phyloP scores from a whole-genome alignment of 2,888 invertebrate species.

The Luperina testacea region DNA sequence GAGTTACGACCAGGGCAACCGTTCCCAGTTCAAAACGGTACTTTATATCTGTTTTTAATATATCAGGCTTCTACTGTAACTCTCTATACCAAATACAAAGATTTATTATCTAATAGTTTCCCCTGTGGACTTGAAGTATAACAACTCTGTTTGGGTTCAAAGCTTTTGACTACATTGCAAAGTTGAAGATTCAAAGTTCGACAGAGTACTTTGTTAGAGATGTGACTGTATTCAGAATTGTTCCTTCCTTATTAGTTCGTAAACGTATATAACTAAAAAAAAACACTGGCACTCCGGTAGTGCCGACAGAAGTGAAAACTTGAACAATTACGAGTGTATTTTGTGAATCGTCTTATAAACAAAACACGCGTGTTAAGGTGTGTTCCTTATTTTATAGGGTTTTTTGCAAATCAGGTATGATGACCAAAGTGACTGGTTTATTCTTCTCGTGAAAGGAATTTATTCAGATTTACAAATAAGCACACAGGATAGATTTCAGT shows the following conservation, averaged over 20 bases:
- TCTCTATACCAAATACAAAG: too few species aligned
- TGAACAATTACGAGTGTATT: too few species aligned
- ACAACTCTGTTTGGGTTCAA: not conserved
- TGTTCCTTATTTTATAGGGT: too few species aligned
- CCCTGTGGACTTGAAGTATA: not conserved
- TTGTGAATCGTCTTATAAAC: too few species aligned
- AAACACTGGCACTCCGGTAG: too few species aligned
- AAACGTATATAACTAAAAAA: not conserved
- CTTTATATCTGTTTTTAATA: slow-evolving; percentile 54
- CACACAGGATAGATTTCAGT: too few species aligned
- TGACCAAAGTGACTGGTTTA: too few species aligned
- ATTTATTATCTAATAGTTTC: not conserved
- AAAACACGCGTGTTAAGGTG: too few species aligned
- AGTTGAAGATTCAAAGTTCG: slow-evolving; percentile 6
- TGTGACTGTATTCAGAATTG: not conserved
- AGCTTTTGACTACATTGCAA: slow-evolving; percentile 1
- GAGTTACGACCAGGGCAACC: slow-evolving; percentile 48
- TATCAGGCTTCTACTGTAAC: slow-evolving; percentile 31
- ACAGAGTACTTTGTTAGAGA: not conserved
- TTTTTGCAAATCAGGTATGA: too few species aligned
- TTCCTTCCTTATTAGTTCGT: not conserved
- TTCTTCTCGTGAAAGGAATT: too few species aligned
- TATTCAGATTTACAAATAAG: too few species aligned
- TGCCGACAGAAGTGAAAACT: too few species aligned
- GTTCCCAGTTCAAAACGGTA: slow-evolving; percentile 53